These are phyloP conservation scores for Tamandua tetradactyla DNA, from an alignment of 2,797 vertebrate genomes.

Conservation along the genomic window DNA sequence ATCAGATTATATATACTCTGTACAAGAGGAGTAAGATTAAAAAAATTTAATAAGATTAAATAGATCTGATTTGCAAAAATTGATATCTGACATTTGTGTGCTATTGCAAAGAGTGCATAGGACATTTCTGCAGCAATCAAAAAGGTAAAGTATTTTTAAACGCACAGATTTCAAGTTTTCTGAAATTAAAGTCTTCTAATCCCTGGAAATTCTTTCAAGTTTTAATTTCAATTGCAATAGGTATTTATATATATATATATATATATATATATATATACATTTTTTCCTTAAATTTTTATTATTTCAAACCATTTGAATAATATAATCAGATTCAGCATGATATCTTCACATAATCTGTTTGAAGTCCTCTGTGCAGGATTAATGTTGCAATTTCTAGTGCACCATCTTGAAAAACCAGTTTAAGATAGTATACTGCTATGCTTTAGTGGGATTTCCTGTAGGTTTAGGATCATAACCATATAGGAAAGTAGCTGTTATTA, in stretches of 20 bases:
- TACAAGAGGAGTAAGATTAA: conserved; percentile 75
- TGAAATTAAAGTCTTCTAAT: conserved; percentile 76
- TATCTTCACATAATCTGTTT: conserved; percentile 70
- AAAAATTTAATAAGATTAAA: conserved; percentile 79
- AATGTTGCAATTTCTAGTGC: conserved; percentile 68
- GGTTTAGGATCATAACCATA: conserved; percentile 96
- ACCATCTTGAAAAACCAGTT: conserved; percentile 75
- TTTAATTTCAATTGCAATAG: conserved; percentile 78
- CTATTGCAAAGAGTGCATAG: conserved; percentile 85
- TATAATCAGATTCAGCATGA: conserved; percentile 58
- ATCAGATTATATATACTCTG: no score
- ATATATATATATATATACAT: conserved; percentile 57
- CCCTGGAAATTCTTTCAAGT: conserved; percentile 83
- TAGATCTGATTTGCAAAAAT: conserved; percentile 78
- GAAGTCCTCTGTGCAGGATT: conserved; percentile 55
- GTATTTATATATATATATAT: conserved; percentile 50
- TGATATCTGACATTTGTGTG: conserved; percentile 80
- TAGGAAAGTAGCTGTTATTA: conserved; percentile 96
- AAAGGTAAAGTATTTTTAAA: conserved; percentile 75
- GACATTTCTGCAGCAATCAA: conserved; percentile 81
- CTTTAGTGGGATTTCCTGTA: conserved; percentile 92
- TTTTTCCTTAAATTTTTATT: conserved; percentile 37
- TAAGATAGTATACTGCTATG: conserved; percentile 84
- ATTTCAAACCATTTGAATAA: conserved; percentile 64
- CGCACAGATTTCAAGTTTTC: conserved; percentile 79